Conservation (phyloP, 1,140 invertebrate species). For the Stenopsyche tienmushanensis region DNA sequence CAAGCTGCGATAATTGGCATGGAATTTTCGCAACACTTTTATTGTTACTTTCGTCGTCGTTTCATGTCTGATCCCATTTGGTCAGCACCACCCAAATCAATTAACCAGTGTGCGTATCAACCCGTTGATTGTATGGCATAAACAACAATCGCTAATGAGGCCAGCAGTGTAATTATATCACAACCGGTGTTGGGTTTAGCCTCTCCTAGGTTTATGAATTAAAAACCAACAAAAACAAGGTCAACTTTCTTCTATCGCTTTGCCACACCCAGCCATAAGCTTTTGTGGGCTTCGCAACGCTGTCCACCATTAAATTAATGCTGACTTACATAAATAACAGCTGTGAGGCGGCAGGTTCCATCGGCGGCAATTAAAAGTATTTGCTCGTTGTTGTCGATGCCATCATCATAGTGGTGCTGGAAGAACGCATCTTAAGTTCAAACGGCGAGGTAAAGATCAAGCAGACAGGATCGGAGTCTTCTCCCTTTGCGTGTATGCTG, state of each 20-base stretch:
- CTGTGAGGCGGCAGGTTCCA: background rate
- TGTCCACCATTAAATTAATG: background rate
- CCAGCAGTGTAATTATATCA: background rate
- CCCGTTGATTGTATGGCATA: background rate
- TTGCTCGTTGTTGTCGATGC: background rate
- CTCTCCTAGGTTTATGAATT: background rate
- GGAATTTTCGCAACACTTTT: too few relatives aligned
- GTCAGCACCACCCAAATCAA: background rate
- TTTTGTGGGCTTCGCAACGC: background rate
- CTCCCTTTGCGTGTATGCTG: background rate
- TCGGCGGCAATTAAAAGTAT: background rate
- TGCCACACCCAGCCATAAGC: constrained; percentile 30
- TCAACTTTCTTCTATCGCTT: constrained; percentile 37
- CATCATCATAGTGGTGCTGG: too few relatives aligned
- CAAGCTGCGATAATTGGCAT: too few relatives aligned
- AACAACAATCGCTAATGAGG: background rate
- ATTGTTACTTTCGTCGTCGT: too few relatives aligned
- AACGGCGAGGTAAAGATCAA: too few relatives aligned
- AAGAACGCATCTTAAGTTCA: too few relatives aligned
- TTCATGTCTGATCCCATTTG: background rate
- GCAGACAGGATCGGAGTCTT: too few relatives aligned
- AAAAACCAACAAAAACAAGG: constrained; percentile 32
- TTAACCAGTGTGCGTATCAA: background rate
- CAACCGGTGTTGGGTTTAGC: background rate
- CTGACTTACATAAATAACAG: background rate